phyloP scores from a whole-genome alignment of 2,113 vertebrate genomes.

The Corapipo altera region DNA sequence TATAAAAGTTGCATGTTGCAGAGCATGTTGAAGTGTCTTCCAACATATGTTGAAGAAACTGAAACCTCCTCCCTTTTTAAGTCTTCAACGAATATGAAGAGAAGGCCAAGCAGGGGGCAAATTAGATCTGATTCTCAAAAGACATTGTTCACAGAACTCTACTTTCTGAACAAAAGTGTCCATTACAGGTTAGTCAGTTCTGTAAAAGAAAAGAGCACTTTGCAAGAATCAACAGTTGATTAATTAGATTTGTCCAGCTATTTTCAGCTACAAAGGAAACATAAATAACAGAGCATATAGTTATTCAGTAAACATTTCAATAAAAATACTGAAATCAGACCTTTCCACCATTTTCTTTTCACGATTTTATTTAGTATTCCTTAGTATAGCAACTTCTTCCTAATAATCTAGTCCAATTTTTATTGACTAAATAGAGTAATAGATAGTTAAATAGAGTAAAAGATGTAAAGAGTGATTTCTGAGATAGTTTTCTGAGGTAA shows the following conservation, averaged over 20 bases:
- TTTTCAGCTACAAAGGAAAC: neutral
- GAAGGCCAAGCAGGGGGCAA: neutral
- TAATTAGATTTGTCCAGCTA: neutral
- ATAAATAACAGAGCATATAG: neutral
- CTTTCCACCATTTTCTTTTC: neutral
- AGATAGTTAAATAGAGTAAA: neutral
- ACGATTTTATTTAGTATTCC: neutral
- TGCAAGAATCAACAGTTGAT: neutral
- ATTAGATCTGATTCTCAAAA: neutral
- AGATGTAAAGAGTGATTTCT: neutral
- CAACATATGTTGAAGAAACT: neutral
- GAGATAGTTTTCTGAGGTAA: too few species aligned
- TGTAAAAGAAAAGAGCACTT: neutral
- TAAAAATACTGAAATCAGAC: neutral
- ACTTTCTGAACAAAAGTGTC: neutral
- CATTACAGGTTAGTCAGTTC: neutral
- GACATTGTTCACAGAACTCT: neutral
- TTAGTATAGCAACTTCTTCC: neutral
- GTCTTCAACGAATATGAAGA: neutral
- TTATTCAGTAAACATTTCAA: neutral
- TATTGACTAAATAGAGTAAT: neutral
- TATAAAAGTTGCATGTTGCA: neutral
- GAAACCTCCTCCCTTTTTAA: neutral
- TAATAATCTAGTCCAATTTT: neutral
- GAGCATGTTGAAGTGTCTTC: neutral